phyloP scores from a whole-genome alignment of 2,888 invertebrate genomes.

The Macrosiphum euphorbiae region DNA sequence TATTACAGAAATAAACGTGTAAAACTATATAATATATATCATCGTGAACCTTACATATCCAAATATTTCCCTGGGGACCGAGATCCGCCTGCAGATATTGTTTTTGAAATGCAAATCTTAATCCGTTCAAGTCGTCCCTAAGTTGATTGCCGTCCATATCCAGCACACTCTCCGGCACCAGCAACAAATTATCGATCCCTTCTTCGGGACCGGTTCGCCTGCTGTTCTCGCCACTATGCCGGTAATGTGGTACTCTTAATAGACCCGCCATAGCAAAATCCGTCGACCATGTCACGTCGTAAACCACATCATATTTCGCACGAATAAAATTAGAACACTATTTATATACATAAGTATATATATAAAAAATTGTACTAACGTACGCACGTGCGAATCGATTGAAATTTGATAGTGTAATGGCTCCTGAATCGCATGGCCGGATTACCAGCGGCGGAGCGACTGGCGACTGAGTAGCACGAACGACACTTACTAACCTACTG shows the following conservation, averaged over 20 bases:
- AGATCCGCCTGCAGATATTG: conserved; percentile 72
- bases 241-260: conserved; percentile 68
- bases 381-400: not conserved
- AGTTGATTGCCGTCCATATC: conserved; percentile 74
- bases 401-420: not conserved
- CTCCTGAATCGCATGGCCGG: conserved; percentile 16
- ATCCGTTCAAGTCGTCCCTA: conserved; percentile 73
- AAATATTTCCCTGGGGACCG: conserved; percentile 75
- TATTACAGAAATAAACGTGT: not conserved
- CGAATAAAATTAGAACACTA: conserved; percentile 5
- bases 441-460: conserved; percentile 61
- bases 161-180: conserved; percentile 73
- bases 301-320: conserved; percentile 17
- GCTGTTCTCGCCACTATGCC: conserved; percentile 68
- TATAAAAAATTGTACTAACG: not conserved
- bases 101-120: conserved; percentile 72
- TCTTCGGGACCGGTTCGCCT: conserved; percentile 70
- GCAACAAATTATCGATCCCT: conserved; percentile 74
- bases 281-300: conserved; percentile 55
- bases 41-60: conserved; percentile 73
- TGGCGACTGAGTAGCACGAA: conserved; percentile 40
- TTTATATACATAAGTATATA: not conserved
- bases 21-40: not conserved
- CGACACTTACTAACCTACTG: conserved; percentile 65
- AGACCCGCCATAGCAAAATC: conserved; percentile 56